Evolutionary conservation across 1,140 invertebrate genomes (phyloP).

Genomic region (Helicoverpa armigera): DNA sequence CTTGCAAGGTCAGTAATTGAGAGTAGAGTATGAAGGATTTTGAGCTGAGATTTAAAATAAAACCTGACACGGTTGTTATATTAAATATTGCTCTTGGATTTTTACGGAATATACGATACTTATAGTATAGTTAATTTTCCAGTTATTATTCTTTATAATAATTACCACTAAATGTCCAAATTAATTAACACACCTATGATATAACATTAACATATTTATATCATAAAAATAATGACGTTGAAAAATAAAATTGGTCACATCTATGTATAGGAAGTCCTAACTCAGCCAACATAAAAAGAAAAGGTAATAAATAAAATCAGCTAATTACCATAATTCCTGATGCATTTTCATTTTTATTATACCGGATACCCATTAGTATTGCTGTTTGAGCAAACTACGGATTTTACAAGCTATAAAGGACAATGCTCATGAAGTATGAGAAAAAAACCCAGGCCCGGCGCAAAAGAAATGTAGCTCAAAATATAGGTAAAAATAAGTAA

Average conservation of each 20-base stretch:
- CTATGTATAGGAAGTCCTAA: not conserved
- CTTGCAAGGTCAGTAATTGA: too few relatives aligned
- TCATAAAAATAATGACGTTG: not conserved
- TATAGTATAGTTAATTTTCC: not conserved
- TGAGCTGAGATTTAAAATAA: too few relatives aligned
- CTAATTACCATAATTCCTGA: slow-evolving; percentile 15
- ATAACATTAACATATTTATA: not conserved
- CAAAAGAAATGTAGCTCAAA: too few relatives aligned
- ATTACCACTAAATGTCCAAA: not conserved
- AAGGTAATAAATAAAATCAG: slow-evolving; percentile 2
- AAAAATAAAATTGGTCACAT: not conserved
- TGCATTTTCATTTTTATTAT: slow-evolving; percentile 8
- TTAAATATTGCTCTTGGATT: too few relatives aligned
- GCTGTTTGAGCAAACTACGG: not conserved
- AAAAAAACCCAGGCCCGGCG: too few relatives aligned
- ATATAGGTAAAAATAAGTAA: too few relatives aligned
- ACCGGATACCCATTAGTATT: slow-evolving; percentile 3
- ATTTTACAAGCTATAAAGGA: not conserved
- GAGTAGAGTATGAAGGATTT: too few relatives aligned
- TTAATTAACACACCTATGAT: not conserved
- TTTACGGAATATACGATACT: not conserved
- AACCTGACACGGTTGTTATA: too few relatives aligned
- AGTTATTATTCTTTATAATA: not conserved
- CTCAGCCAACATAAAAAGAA: not conserved
- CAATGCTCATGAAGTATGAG: too few relatives aligned